Evolutionary conservation across 2,888 invertebrate genomes (phyloP).

Genomic region (Limnephilus auricula): DNA sequence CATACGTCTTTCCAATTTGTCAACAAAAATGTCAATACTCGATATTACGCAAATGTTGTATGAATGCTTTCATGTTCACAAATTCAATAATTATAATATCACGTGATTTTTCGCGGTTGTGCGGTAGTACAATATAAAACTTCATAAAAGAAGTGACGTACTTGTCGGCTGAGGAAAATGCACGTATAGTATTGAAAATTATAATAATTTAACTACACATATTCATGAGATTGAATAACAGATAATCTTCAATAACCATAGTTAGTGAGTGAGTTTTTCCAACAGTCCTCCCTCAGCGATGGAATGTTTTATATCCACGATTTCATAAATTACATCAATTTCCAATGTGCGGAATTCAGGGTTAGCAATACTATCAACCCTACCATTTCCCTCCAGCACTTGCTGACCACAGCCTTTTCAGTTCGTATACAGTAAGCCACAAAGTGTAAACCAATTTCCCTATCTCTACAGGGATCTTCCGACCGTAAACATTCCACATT

Average conservation of each 20-base stretch:
- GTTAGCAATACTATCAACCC: background rate
- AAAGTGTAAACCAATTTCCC: constrained; percentile 39
- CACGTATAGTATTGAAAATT: background rate
- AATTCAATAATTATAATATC: too few relatives aligned
- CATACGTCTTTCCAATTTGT: too few relatives aligned
- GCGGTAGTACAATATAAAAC: too few relatives aligned
- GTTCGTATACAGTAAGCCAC: constrained; percentile 2
- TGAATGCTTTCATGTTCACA: too few relatives aligned
- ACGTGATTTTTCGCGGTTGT: too few relatives aligned
- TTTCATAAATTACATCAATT: background rate
- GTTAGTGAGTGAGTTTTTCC: background rate
- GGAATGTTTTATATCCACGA: background rate
- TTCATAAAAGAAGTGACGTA: too few relatives aligned
- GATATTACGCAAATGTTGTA: too few relatives aligned
- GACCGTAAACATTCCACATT: constrained; percentile 24
- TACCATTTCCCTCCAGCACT: background rate
- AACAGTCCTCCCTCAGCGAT: background rate
- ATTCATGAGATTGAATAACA: background rate
- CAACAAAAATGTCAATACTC: too few relatives aligned
- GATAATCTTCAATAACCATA: background rate
- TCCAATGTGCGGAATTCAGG: background rate
- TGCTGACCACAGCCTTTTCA: background rate
- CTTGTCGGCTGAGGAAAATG: too few relatives aligned
- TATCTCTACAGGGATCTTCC: constrained; percentile 40
- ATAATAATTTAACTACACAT: background rate